Evolutionary conservation across 2,797 vertebrate genomes (phyloP).

Genomic region (Falco peregrinus): DNA sequence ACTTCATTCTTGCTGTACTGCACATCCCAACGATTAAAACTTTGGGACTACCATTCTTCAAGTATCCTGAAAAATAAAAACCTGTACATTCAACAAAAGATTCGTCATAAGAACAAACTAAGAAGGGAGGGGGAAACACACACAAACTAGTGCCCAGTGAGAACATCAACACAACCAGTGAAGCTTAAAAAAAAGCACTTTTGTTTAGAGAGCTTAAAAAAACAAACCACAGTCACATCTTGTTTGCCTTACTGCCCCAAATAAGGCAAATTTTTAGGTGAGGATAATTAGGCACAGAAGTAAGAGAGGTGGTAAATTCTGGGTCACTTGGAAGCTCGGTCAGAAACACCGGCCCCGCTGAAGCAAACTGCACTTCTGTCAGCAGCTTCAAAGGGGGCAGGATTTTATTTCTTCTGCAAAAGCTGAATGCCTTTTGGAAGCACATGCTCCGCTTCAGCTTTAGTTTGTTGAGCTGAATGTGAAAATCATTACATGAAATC

Average conservation of each 20-base stretch:
- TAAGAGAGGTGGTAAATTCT: background rate
- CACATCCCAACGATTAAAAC: background rate
- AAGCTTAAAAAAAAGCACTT: background rate
- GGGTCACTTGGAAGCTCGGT: background rate
- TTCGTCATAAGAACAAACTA: background rate
- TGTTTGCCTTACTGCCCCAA: background rate
- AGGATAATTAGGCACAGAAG: background rate
- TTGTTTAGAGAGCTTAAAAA: background rate
- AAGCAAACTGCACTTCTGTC: background rate
- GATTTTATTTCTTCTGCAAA: background rate
- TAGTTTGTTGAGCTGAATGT: background rate
- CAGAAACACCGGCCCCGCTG: background rate
- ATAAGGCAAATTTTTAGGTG: background rate
- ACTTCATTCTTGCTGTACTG: background rate
- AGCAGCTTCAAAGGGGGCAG: background rate
- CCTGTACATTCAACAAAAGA: background rate
- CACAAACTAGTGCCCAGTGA: background rate
- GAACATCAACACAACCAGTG: background rate
- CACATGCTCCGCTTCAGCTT: background rate
- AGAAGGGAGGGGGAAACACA: background rate
- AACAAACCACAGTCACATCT: background rate
- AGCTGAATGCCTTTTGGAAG: conserved; percentile 7
- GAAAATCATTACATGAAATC: background rate
- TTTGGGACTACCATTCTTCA: conserved; percentile 17
- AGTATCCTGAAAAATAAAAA: conserved; percentile 35